phyloP scores from a whole-genome alignment of 2,113 vertebrate genomes.

The Myocastor coypus region DNA sequence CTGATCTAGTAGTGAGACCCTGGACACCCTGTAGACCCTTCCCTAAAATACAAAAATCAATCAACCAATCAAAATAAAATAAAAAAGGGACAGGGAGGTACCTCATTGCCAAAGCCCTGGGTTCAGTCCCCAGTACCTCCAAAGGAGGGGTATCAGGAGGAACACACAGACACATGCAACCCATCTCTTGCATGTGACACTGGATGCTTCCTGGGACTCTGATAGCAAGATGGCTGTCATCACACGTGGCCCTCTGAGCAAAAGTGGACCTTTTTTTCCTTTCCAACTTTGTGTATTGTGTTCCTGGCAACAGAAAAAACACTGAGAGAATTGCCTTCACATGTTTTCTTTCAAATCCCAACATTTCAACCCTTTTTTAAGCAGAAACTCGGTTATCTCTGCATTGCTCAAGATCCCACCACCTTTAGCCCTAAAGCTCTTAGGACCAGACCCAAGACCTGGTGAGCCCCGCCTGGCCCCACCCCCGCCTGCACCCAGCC shows the following conservation, averaged over 20 bases:
- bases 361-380: background rate
- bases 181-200: too few species aligned
- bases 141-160: background rate
- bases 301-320: background rate
- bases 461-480: fast-evolving
- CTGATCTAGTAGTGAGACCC: too few species aligned
- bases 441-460: background rate
- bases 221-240: background rate
- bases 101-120: background rate
- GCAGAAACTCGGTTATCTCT: background rate
- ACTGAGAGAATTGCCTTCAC: background rate
- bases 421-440: background rate
- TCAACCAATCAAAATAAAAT: too few species aligned
- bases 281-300: background rate
- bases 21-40: too few species aligned
- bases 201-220: background rate
- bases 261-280: background rate
- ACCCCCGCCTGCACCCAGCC: background rate
- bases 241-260: background rate
- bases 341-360: background rate
- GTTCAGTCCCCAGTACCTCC: background rate
- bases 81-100: background rate
- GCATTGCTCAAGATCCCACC: background rate
- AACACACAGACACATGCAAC: fast-evolving
- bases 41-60: too few species aligned